Conservation (phyloP, 2,888 invertebrate species). For the Julus scanicus region DNA sequence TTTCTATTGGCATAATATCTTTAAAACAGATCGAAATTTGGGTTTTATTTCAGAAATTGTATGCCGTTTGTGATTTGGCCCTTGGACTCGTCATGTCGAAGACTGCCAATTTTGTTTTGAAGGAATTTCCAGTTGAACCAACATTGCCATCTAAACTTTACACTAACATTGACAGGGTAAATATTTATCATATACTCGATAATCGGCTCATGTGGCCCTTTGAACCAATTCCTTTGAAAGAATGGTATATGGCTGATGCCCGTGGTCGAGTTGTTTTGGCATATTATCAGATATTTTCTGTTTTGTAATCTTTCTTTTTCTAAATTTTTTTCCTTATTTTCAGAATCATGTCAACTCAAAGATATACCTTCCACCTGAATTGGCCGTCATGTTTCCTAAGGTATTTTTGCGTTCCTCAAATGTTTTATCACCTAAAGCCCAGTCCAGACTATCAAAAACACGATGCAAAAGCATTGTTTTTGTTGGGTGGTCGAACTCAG, state of each 20-base stretch:
- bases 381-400: conserved; percentile 55
- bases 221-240: too few relatives aligned
- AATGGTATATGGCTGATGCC: too few relatives aligned
- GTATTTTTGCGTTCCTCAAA: conserved; percentile 8
- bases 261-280: too few relatives aligned
- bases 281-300: too few relatives aligned
- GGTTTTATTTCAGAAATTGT: conserved; percentile 80
- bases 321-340: conserved; percentile 10
- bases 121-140: conserved; percentile 87
- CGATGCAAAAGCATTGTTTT: too few relatives aligned
- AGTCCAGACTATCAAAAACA: too few relatives aligned
- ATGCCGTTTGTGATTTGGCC: conserved; percentile 95
- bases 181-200: background rate
- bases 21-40: background rate
- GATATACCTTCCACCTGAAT: conserved; percentile 55
- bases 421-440: background rate
- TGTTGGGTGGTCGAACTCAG: too few relatives aligned
- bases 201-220: too few relatives aligned
- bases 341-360: conserved; percentile 50
- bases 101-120: conserved; percentile 86
- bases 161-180: conserved; percentile 65
- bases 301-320: background rate
- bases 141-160: conserved; percentile 81
- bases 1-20: background rate
- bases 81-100: conserved; percentile 90